phyloP scores from a whole-genome alignment of 2,113 vertebrate species.

The Dicrurus megarhynchus region DNA sequence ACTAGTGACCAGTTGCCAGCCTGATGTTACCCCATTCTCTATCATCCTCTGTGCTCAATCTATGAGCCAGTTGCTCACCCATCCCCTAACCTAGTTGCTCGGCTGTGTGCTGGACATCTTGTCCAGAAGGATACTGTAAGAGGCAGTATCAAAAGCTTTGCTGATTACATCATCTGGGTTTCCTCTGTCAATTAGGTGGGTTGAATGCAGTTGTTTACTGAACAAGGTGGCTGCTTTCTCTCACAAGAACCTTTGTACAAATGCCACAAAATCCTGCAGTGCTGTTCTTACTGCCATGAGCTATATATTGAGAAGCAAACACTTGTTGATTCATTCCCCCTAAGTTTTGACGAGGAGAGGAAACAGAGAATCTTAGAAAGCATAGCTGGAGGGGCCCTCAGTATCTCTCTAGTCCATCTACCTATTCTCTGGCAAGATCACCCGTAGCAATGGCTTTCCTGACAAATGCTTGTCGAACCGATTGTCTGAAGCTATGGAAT shows the following conservation, averaged over 20 bases:
- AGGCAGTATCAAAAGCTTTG: background rate
- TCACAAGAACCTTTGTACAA: background rate
- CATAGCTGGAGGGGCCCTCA: background rate
- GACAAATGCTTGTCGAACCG: background rate
- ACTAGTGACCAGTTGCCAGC: background rate
- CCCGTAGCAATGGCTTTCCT: background rate
- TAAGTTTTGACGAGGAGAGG: background rate
- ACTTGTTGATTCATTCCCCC: background rate
- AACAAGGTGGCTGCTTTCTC: background rate
- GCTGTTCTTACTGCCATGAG: background rate
- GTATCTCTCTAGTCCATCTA: background rate
- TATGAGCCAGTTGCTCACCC: background rate
- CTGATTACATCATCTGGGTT: background rate
- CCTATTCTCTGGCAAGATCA: background rate
- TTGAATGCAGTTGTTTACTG: background rate
- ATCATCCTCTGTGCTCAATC: background rate
- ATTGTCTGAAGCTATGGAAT: background rate
- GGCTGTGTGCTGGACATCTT: background rate
- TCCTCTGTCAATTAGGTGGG: background rate
- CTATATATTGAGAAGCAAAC: background rate
- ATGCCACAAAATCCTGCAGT: background rate
- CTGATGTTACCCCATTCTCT: background rate
- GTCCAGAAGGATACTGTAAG: background rate
- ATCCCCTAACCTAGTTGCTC: background rate
- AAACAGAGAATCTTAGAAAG: background rate